Evolutionary conservation across 2,113 vertebrate species (phyloP).

Genomic region (Dinomys branickii): DNA sequence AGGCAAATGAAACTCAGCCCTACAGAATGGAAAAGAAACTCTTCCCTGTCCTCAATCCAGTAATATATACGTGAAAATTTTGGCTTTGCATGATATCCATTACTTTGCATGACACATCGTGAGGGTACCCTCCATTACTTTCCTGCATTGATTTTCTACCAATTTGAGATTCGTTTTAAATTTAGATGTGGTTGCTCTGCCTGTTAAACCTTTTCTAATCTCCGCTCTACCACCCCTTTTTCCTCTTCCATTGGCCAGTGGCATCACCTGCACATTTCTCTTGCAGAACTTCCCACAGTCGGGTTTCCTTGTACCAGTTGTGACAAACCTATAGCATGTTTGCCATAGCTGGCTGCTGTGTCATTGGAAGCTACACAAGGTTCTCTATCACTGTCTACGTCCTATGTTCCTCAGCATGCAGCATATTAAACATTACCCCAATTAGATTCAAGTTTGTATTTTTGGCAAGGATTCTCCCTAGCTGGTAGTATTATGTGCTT

Average conservation of each 20-base stretch:
- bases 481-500: background rate
- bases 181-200: background rate
- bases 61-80: background rate
- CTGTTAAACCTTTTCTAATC: slow-evolving; percentile 8
- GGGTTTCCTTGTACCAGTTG: background rate
- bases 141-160: background rate
- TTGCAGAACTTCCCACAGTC: background rate
- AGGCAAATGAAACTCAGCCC: background rate
- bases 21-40: background rate
- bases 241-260: background rate
- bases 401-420: background rate
- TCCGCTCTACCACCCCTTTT: background rate
- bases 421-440: background rate
- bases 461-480: background rate
- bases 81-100: no score
- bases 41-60: background rate
- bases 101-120: background rate
- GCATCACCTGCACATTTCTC: background rate
- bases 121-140: background rate
- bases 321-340: background rate
- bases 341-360: background rate
- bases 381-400: background rate
- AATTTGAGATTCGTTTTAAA: background rate
- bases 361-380: background rate
- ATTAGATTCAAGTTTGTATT: background rate